A percentile compares a stretch with the other conserved stretches of the same genome.
phyloP scores from a whole-genome alignment of 2,113 vertebrate species.

The Ariopsis seemanni region DNA sequence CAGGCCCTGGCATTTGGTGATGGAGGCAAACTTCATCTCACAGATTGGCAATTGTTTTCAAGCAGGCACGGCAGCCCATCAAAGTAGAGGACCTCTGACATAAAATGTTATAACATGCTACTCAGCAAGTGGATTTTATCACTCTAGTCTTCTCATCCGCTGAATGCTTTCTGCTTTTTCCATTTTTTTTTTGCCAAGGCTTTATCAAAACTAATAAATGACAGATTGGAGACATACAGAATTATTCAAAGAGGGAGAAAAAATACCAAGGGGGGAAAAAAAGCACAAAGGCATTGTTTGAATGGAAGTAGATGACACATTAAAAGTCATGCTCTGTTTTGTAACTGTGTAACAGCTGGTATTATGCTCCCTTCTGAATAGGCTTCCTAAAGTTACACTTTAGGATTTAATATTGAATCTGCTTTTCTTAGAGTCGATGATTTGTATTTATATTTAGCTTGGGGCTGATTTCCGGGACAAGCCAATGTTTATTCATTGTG shows the following conservation, averaged over 20 bases:
- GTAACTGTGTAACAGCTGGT: neutral
- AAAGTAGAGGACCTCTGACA: slow-evolving; percentile 46
- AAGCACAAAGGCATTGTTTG: neutral
- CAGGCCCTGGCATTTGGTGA: neutral
- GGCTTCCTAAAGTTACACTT: neutral
- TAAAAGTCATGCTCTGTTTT: neutral
- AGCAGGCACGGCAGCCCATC: slow-evolving; percentile 35
- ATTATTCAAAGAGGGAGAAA: neutral
- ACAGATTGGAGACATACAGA: neutral
- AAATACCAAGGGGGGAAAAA: neutral
- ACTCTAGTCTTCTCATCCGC: neutral
- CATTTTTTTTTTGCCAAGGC: neutral
- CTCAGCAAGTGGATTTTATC: slow-evolving; percentile 20
- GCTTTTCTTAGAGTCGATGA: neutral
- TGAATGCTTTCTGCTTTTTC: neutral
- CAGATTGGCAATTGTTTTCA: slow-evolving; percentile 48
- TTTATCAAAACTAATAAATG: neutral
- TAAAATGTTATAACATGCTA: slow-evolving; percentile 42
- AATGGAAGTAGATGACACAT: neutral
- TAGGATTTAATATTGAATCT: neutral
- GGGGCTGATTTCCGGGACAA: neutral
- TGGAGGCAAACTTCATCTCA: slow-evolving; percentile 37
- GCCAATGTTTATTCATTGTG: neutral
- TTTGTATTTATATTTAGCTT: slow-evolving; percentile 1
- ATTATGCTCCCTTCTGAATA: neutral